Percentiles rank a stretch among this genome's conserved stretches.
Evolutionary conservation across 2,888 invertebrate genomes (phyloP).

Genomic region (Apocheima hispidaria): DNA sequence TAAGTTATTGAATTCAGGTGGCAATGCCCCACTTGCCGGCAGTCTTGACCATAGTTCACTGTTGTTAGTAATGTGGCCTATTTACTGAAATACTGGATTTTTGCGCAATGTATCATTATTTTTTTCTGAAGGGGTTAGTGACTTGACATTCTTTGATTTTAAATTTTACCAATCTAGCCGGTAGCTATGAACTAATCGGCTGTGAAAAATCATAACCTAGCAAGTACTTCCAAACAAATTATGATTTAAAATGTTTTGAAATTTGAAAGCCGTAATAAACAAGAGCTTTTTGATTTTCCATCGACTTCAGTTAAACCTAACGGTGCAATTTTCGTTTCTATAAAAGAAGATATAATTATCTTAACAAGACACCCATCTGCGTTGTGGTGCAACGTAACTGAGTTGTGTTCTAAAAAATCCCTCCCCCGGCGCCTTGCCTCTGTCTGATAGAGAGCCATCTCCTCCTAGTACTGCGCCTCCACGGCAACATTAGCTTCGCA

Average conservation of each 20-base stretch:
- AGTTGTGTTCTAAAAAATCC: not conserved
- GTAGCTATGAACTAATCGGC: no score
- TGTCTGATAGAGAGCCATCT: no score
- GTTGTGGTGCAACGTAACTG: not conserved
- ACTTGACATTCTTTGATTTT: not conserved
- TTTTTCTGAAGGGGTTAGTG: not conserved
- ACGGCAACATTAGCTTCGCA: no score
- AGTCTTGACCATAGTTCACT: constrained; percentile 43
- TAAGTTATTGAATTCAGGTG: constrained; percentile 48
- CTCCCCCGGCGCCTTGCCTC: no score
- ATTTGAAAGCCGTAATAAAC: no score
- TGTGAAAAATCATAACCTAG: no score
- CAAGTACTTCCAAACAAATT: no score
- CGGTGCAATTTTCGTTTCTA: not conserved
- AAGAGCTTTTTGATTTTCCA: not conserved
- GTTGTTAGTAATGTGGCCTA: constrained; percentile 41
- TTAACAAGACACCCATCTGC: not conserved
- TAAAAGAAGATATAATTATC: not conserved
- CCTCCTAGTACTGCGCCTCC: no score
- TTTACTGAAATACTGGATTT: constrained; percentile 17
- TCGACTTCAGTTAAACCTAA: not conserved
- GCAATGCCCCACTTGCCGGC: constrained; percentile 52
- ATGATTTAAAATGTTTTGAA: no score
- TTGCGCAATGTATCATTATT: constrained; percentile 19
- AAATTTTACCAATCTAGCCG: no score